phyloP scores from a whole-genome alignment of 2,888 invertebrate genomes.

The Scrobipalpa costella region DNA sequence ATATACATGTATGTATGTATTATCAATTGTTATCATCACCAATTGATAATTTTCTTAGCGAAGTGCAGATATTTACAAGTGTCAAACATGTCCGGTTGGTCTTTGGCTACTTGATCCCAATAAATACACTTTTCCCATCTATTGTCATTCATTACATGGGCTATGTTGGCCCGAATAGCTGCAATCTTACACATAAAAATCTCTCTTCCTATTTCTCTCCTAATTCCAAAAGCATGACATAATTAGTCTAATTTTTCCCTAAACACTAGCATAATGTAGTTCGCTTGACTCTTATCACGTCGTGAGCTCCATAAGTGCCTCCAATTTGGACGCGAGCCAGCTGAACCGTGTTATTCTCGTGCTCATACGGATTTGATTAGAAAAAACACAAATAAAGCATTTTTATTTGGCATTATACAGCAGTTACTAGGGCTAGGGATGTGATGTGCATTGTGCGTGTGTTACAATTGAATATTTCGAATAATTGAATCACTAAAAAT shows the following conservation, averaged over 20 bases:
- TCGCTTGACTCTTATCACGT: slow-evolving; percentile 7
- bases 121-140: too few species aligned
- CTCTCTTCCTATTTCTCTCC: not conserved
- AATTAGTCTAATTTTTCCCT: slow-evolving; percentile 3
- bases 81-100: too few species aligned
- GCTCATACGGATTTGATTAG: slow-evolving; percentile 50
- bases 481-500: too few species aligned
- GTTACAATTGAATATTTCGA: too few species aligned
- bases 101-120: too few species aligned
- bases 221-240: slow-evolving; percentile 9
- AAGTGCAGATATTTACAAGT: too few species aligned
- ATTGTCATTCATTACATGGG: too few species aligned
- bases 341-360: slow-evolving; percentile 38
- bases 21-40: too few species aligned
- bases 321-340: slow-evolving; percentile 55
- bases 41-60: too few species aligned
- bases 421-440: not conserved
- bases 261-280: slow-evolving; percentile 8
- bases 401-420: slow-evolving; percentile 14
- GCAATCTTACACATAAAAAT: too few species aligned
- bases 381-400: slow-evolving; percentile 37
- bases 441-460: not conserved
- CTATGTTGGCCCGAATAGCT: too few species aligned
- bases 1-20: too few species aligned
- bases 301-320: slow-evolving; percentile 38